These are phyloP conservation scores for Neoitamus cyanurus DNA, from an alignment of 2,888 invertebrate genomes.

Conservation along the genomic window DNA sequence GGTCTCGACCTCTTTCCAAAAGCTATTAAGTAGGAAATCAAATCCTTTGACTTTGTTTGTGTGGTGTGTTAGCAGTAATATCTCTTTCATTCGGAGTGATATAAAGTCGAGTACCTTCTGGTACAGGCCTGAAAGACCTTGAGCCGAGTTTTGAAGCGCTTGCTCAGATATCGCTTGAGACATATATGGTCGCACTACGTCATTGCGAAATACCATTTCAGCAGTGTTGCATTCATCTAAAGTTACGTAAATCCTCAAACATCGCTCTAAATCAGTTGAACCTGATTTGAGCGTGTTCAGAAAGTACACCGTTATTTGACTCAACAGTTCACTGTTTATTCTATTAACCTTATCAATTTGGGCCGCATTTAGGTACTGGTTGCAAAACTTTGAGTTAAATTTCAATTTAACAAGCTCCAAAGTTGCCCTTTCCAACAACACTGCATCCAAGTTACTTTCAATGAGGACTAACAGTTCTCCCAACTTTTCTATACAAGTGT, in stretches of 20 bases:
- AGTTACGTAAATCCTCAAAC: constrained; percentile 63
- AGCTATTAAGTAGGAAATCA: constrained; percentile 85
- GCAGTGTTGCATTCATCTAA: constrained; percentile 69
- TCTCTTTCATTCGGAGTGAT: constrained; percentile 73
- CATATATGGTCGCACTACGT: constrained; percentile 76
- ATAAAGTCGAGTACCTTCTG: constrained; percentile 77
- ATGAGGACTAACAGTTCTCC: constrained; percentile 56
- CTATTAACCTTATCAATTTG: constrained; percentile 55
- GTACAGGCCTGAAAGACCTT: constrained; percentile 79
- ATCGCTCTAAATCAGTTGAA: constrained; percentile 65
- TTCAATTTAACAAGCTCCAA: constrained; percentile 63
- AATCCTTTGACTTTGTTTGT: constrained; percentile 71
- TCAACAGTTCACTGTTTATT: constrained; percentile 59
- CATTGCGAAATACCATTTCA: constrained; percentile 76
- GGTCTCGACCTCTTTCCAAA: constrained; percentile 87
- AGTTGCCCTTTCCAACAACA: constrained; percentile 62
- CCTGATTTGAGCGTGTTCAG: constrained; percentile 62
- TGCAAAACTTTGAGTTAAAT: constrained; percentile 63
- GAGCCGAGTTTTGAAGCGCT: constrained; percentile 71
- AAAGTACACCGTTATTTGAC: constrained; percentile 60
- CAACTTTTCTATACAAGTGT: constrained; percentile 57
- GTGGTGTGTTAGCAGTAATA: constrained; percentile 68
- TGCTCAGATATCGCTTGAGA: constrained; percentile 78
- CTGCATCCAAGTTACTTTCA: not conserved
- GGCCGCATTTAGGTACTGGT: constrained; percentile 56